Base-by-base conservation (phyloP, 2,797 vertebrate species). In the Kryptopterus vitreolus region DNA sequence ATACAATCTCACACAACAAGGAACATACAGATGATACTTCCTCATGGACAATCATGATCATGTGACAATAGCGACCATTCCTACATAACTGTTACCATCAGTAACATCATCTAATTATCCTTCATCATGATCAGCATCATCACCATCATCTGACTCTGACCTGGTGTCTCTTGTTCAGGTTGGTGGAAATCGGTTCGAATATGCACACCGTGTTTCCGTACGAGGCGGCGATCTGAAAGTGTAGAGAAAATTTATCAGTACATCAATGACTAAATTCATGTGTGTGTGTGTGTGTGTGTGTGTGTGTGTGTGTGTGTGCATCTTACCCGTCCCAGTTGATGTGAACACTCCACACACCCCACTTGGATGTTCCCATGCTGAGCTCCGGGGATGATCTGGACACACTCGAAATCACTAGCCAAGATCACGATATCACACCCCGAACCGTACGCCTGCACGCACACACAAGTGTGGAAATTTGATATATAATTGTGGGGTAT, bases 331-430 rank as follows among this genome's bases (percentile, higher is more conserved):
- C 98, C 98, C 86, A 98, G 95, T 83, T 94, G 96, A 82, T 96
- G 95, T 83, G 98, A 98, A 84, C 97, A 99, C 88, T 98, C 98
- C 93, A 99, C 98, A 80, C 98, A 99, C 90, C 96, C 98, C 93
- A 99, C 97, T 90, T 99, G 98, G 87, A 99, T 98, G 92, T 99
- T 99, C 86, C 98, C 98, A 94, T 99, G 96, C 90, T 99, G 98
- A 93, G 98, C 97, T 92, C 98, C 98, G 0, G 97, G 97, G 91
- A 99, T 96, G 87, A 99, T 99, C 89, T 99, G 98, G 82, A 99
- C 97, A 89, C 98, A 98, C 91, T 99, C 98, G 86, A 99, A 99
- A 90, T 98, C 96, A 87, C 95, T 95, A 73, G 97, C 96, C 92
- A 99, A 92, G 90, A 99, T 95, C 85, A 99, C 97, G 46, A 99